These are phyloP conservation scores for Petrophora chlorosata DNA, from an alignment of 2,888 invertebrate species.

Conservation along the genomic window DNA sequence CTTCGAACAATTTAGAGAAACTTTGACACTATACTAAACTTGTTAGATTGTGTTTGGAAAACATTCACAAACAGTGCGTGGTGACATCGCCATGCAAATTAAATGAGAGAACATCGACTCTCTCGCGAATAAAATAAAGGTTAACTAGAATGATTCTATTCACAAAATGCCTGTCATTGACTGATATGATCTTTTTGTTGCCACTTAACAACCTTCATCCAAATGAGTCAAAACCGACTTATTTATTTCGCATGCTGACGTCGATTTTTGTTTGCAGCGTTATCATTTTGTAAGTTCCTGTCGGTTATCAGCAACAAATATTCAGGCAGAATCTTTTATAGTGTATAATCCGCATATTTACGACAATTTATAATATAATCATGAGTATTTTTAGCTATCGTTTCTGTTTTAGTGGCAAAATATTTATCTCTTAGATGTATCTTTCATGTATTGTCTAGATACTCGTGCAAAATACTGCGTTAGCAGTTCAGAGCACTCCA, in stretches of 20 bases:
- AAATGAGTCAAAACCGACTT: constrained; percentile 8
- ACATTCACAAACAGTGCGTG: too few species aligned
- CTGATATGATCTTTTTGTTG: constrained; percentile 19
- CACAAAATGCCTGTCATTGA: too few species aligned
- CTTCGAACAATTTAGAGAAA: too few species aligned
- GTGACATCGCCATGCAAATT: too few species aligned
- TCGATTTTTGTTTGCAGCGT: background rate
- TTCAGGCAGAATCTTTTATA: background rate
- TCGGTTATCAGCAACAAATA: constrained; percentile 4
- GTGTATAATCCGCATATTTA: background rate
- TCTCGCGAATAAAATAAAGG: too few species aligned
- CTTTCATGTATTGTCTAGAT: too few species aligned
- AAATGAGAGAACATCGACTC: background rate
- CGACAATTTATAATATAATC: too few species aligned
- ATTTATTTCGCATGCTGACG: background rate
- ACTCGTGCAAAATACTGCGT: background rate
- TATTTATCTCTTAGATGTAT: too few species aligned
- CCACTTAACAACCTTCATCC: constrained; percentile 14
- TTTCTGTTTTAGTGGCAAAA: too few species aligned
- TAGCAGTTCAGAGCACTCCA: background rate
- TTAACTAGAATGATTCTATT: background rate
- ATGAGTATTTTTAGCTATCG: too few species aligned
- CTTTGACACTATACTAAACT: too few species aligned
- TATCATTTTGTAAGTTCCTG: constrained; percentile 2
- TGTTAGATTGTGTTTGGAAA: too few species aligned